These are phyloP conservation scores for Chiloscyllium punctatum DNA, from an alignment of 2,797 vertebrate species.

Conservation along the genomic window DNA sequence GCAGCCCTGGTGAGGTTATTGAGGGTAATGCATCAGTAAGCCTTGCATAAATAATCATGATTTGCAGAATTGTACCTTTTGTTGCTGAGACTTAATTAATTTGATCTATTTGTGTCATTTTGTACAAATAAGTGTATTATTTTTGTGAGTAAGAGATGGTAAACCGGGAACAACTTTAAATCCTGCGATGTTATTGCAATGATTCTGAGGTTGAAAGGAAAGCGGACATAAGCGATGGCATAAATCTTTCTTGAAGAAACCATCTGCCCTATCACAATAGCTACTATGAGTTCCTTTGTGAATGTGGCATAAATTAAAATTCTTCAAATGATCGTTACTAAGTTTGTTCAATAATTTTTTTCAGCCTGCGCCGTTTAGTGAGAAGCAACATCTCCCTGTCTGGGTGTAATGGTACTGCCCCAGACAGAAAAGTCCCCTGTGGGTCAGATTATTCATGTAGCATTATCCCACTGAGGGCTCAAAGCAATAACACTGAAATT, in stretches of 20 bases:
- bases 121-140: background rate
- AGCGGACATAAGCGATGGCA: background rate
- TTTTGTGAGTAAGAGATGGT: background rate
- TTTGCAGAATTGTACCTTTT: background rate
- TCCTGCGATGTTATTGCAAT: background rate
- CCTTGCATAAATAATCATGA: background rate
- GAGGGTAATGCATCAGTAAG: background rate
- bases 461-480: conserved; percentile 43
- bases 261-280: conserved; percentile 41
- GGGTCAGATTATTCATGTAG: conserved; percentile 51
- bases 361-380: background rate
- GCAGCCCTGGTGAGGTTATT: background rate
- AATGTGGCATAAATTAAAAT: conserved; percentile 50
- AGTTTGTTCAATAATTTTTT: background rate
- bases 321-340: conserved; percentile 33
- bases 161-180: background rate
- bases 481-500: conserved; percentile 5
- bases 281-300: conserved; percentile 41
- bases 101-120: background rate
- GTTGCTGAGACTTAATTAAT: background rate
- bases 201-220: background rate
- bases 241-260: conserved; percentile 40
- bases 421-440: conserved; percentile 58
- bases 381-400: conserved; percentile 55
- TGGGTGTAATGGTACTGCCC: conserved; percentile 60